Evolutionary conservation across 2,888 invertebrate genomes (phyloP), one percentile per base, ranked within the genome.

Genomic region (Metopia argyrocephala): DNA sequence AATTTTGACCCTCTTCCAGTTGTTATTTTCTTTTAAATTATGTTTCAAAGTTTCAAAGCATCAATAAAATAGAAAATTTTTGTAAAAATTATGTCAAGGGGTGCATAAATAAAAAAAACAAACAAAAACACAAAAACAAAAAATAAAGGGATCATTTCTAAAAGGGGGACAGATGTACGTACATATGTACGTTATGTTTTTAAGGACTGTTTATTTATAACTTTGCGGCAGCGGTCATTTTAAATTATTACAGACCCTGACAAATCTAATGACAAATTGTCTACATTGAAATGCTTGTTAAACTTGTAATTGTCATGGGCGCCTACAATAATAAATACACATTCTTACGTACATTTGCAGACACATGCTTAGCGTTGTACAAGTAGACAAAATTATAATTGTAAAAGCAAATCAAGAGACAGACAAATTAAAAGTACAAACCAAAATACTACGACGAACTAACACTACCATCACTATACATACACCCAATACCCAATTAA

Each of bases 401-500:
- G 50, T 20, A 20, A 50, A 20, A 50, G 20, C 50, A 50, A 15
- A 28, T 57, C 27, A 57, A 20, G 20, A 9, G 25, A 18, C 21
- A 59, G 20, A 31, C 15, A 59, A 48, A 48, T 28, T 18, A 28
- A 7, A 38, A n/a, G 9, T 15, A 61, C 45, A 23, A 15, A 46
- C 7, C 12, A 20, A 45, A 57, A 15, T 69, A 57, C 69, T 69
- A 21, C 54, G 28, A 56, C 28, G 45, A 31, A 27, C 56, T n/a
- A n/a, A n/a, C n/a, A n/a, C n/a, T n/a, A n/a, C n/a, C n/a, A n/a
- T n/a, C n/a, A n/a, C n/a, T n/a, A n/a, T n/a, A n/a, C n/a, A n/a
- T n/a, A n/a, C 62, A 56, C 64, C 73, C 73, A 57, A 48, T 64
- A 64, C 73, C 73, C 56, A 73, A 73, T 73, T 73, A 56, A 64